Evolutionary conservation across 2,888 invertebrate genomes (phyloP).

Genomic region (Synergus umbraculus): DNA sequence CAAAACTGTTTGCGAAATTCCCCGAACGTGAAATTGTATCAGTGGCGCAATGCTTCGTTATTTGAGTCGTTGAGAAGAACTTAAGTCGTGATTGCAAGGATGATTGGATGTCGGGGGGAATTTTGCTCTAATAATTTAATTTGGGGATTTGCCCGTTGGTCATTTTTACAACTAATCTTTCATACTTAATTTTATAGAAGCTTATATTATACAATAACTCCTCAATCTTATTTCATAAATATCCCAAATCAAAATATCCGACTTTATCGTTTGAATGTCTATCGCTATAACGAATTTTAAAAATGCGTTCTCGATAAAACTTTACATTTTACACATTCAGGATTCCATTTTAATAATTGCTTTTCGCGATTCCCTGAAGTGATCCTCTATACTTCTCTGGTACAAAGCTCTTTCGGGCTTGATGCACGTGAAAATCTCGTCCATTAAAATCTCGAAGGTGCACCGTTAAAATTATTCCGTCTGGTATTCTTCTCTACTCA

Average conservation of each 20-base stretch:
- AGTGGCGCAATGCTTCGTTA: not conserved
- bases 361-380: conserved; percentile 21
- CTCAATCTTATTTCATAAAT: not conserved
- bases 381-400: not conserved
- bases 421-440: conserved; percentile 5
- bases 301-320: not conserved
- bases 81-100: too few relatives aligned
- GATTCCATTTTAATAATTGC: conserved; percentile 16
- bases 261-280: not conserved
- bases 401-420: conserved; percentile 10
- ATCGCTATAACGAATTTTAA: conserved; percentile 14
- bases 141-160: not conserved
- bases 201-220: not conserved
- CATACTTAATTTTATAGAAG: not conserved
- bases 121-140: not conserved
- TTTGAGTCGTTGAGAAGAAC: not conserved
- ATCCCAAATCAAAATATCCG: too few relatives aligned
- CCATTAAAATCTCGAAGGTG: conserved; percentile 24
- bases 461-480: conserved; percentile 2
- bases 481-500: not conserved
- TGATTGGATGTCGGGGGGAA: not conserved
- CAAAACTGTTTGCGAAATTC: conserved; percentile 3
- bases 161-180: not conserved
- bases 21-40: not conserved
- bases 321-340: not conserved